Evolutionary conservation across 2,888 invertebrate genomes (phyloP), one percentile per base, ranked within the genome.

Genomic region (Cyclophora punctaria): DNA sequence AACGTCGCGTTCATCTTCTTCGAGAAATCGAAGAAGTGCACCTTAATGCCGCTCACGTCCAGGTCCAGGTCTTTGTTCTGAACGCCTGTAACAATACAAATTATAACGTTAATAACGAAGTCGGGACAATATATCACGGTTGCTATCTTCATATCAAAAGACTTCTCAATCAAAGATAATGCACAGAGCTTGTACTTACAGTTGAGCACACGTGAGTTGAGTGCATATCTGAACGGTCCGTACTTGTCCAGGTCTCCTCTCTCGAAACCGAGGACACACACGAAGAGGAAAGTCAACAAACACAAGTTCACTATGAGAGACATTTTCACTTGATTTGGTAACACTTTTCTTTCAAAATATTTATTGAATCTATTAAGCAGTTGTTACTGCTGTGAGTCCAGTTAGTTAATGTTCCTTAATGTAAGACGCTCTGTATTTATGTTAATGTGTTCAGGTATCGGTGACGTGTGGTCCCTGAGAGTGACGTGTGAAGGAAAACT

Each of bases 21-120:
- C 3, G 71, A 56, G 51, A 81, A 84, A 59, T 83, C 80, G 55
- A 81, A 85, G 62, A 81, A 80, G 60, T 80, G 80, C 0, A 82
- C 77, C 44, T 75, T 69, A 2, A 78, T 73, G 7, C 65, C 75
- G 52, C 76, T 80, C 2, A 84, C 83, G 50, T 83, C 80, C 2
- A 83, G 64, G 37, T 81, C 59, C 2, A 79, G 60, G 35, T 58
- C 61, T 59, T 66, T 73, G 49, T 78, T 73, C 52, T 79, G 83
- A 33, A 71, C 62, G 69, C 85, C 84, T 85, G 75, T 33, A 66
- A 48, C 2, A 34, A 44, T 7, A 43, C 7, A 41, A 3, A 7
- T 41, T 41, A 20, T 1, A 20, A 20, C 20, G 20, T 20, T 20
- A 20, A 20, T n/a, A 20, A 2, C 20, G 20, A 1, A 1, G 20